phyloP scores from a whole-genome alignment of 2,888 invertebrate species.

The Prenolepis imparis region DNA sequence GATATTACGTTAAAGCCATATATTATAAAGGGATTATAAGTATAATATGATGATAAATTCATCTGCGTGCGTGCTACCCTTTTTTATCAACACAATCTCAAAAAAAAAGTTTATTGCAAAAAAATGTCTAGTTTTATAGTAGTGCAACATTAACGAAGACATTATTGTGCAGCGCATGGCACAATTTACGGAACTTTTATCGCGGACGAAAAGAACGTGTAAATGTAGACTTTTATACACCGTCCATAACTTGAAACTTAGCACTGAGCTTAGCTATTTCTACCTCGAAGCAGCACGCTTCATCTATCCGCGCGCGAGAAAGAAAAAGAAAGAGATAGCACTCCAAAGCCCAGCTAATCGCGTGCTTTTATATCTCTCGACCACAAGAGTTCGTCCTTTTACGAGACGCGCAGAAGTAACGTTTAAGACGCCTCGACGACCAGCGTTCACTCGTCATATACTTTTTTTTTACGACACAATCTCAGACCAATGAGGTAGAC shows the following conservation, averaged over 20 bases:
- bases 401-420: slow-evolving; percentile 43
- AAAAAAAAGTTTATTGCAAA: background rate
- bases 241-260: slow-evolving; percentile 48
- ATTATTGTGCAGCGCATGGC: background rate
- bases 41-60: background rate
- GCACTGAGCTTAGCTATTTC: slow-evolving; percentile 26
- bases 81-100: background rate
- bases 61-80: background rate
- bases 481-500: background rate
- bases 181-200: slow-evolving; percentile 31
- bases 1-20: background rate
- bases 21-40: background rate
- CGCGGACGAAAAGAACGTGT: slow-evolving; percentile 23
- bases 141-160: background rate
- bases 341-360: slow-evolving; percentile 49
- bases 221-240: slow-evolving; percentile 38
- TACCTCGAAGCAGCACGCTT: slow-evolving; percentile 33
- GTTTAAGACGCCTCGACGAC: slow-evolving; percentile 29
- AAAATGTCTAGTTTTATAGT: background rate
- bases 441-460: slow-evolving; percentile 17
- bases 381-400: slow-evolving; percentile 34
- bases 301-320: slow-evolving; percentile 17
- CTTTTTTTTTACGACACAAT: slow-evolving; percentile 46
- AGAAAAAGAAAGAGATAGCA: background rate
- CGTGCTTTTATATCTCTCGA: slow-evolving; percentile 41